Base-by-base conservation (phyloP, 2,797 vertebrate species). In the Sebastes iracundus region DNA sequence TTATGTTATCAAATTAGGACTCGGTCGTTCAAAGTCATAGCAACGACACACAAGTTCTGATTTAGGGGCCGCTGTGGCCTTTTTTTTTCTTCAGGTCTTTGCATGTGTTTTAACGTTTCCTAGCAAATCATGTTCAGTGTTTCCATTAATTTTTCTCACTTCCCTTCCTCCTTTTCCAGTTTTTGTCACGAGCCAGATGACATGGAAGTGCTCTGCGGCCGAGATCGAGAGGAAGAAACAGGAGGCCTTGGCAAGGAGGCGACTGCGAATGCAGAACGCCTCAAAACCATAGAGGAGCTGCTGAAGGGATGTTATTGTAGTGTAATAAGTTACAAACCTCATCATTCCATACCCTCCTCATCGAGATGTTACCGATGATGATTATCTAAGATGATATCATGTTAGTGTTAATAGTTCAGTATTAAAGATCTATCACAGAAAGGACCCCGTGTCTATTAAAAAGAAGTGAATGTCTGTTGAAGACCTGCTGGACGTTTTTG, bases 191-290 rank as follows among this genome's bases (percentile, higher is more conserved):
- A 95, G 95, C 73, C 94, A 96, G 55, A 94, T 88, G 90, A 93
- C 90, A 1, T 95, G 88, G 68, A 97, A 94, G 76, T 98, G 96
- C 91, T 97, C 97, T 16, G 95, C 95, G 22, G 97, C 97, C 55
- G 97, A 99, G 93, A 98, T 99, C 72, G 97, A 97, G 91, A 96
- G 90, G 72, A 99, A 99, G 91, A 98, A 97, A 69, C 97, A 97
- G 88, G 97, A 97, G 84, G 98, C 98, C 1, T 88, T 98, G 85
- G 95, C 97, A 71, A 95, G 97, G 89, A 97, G 97, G 83, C 95
- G 95, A 62, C 95, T 90, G 72, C 96, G 95, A 77, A 91, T 96
- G 76, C 96, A 96, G 77, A 90, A 94, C 2, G 27, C 75, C 33
- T 72, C 92, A 13, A 94, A 95, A 90, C 93, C 93, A 23, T 80